Percentiles rank a stretch among this genome's conserved stretches.
Conservation (phyloP, 2,797 vertebrate genomes). For the Syngnathus acus region DNA sequence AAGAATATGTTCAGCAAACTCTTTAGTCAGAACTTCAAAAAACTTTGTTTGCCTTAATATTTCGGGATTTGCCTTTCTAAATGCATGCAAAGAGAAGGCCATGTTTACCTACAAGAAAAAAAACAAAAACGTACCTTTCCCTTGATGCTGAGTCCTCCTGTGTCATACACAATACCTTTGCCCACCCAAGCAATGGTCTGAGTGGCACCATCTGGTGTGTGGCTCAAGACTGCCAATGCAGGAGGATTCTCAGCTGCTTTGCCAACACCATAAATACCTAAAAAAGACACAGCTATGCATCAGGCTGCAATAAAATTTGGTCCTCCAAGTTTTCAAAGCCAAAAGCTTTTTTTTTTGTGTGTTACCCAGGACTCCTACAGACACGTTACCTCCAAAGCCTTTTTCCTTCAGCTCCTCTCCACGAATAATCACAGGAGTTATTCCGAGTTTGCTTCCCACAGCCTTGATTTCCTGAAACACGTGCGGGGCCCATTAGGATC, state of each 20-base stretch:
- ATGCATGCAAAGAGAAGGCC: neutral
- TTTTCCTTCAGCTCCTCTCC: slow-evolving; percentile 86
- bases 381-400: slow-evolving; percentile 87
- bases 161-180: slow-evolving; percentile 97
- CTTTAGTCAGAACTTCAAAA: neutral
- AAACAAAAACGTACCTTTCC: slow-evolving; percentile 76
- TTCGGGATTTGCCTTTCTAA: neutral
- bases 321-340: no score
- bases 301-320: no score
- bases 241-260: slow-evolving; percentile 89
- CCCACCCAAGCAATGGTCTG: slow-evolving; percentile 98
- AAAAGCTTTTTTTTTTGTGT: no score
- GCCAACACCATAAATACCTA: slow-evolving; percentile 94
- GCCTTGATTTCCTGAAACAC: slow-evolving; percentile 84
- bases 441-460: slow-evolving; percentile 83
- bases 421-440: slow-evolving; percentile 84
- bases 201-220: slow-evolving; percentile 88
- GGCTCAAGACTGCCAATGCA: slow-evolving; percentile 87
- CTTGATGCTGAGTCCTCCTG: slow-evolving; percentile 97
- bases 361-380: neutral
- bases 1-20: neutral
- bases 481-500: slow-evolving; percentile 7
- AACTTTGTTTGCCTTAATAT: neutral
- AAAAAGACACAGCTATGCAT: neutral
- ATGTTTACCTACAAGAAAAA: neutral